Evolutionary conservation across 2,888 invertebrate genomes (phyloP).

Genomic region (Scaptomyza caliginosa): DNA sequence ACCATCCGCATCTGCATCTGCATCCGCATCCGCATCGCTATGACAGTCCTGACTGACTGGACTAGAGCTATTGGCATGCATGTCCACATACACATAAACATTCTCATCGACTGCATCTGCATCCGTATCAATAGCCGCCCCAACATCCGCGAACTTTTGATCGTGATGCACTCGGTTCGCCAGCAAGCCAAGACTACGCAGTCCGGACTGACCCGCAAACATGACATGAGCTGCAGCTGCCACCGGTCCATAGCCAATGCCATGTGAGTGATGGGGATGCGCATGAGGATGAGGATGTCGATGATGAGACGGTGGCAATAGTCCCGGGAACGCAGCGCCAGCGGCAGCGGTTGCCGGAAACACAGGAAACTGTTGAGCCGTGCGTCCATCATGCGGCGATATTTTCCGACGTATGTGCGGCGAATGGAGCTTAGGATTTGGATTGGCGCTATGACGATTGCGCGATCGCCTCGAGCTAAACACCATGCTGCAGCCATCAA

Average conservation of each 20-base stretch:
- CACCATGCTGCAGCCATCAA: slow-evolving; percentile 99
- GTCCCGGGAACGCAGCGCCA: slow-evolving; percentile 86
- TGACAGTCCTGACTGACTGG: slow-evolving; percentile 78
- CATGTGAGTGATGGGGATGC: slow-evolving; percentile 34
- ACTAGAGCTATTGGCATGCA: slow-evolving; percentile 73
- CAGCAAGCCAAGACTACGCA: slow-evolving; percentile 59
- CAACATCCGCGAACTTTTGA: slow-evolving; percentile 29
- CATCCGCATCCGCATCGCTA: slow-evolving; percentile 75
- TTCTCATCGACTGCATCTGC: slow-evolving; percentile 68
- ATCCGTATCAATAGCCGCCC: slow-evolving; percentile 56
- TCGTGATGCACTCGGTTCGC: slow-evolving; percentile 67
- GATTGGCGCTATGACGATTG: slow-evolving; percentile 98
- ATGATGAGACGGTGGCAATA: slow-evolving; percentile 63
- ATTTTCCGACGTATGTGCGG: slow-evolving; percentile 97
- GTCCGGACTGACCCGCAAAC: slow-evolving; percentile 60
- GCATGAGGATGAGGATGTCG: slow-evolving; percentile 39
- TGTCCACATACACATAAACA: slow-evolving; percentile 73
- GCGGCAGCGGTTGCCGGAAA: slow-evolving; percentile 85
- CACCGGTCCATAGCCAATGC: slow-evolving; percentile 55
- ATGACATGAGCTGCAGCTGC: slow-evolving; percentile 59
- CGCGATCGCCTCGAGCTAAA: slow-evolving; percentile 98
- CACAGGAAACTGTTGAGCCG: slow-evolving; percentile 90
- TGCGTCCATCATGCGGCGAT: slow-evolving; percentile 96
- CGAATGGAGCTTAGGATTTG: slow-evolving; percentile 98
- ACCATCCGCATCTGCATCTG: slow-evolving; percentile 45